Evolutionary conservation across 2,888 invertebrate genomes (phyloP).

Genomic region (Hirtodrosophila cameraria): DNA sequence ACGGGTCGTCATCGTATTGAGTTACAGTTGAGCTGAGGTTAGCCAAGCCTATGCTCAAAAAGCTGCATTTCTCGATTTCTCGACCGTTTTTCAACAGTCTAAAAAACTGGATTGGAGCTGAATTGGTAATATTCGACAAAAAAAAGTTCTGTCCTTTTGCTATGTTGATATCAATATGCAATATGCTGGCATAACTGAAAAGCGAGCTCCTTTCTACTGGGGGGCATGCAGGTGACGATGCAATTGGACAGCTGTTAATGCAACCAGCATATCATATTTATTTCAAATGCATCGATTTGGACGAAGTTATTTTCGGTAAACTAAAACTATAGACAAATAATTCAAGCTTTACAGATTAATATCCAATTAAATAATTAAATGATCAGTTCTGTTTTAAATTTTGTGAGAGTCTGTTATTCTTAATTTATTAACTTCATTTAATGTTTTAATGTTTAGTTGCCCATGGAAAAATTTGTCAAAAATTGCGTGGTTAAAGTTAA

Average conservation of each 20-base stretch:
- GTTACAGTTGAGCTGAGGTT: slow-evolving; percentile 47
- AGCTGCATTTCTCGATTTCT: slow-evolving; percentile 33
- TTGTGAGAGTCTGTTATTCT: too few relatives aligned
- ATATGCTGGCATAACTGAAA: slow-evolving; percentile 41
- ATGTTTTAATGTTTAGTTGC: too few relatives aligned
- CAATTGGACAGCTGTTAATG: slow-evolving; percentile 25
- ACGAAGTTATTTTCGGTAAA: slow-evolving; percentile 2
- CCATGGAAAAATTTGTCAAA: too few relatives aligned
- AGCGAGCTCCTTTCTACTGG: slow-evolving; percentile 30
- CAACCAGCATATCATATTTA: slow-evolving; percentile 43
- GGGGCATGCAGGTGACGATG: slow-evolving; percentile 37
- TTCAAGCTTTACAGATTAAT: too few relatives aligned
- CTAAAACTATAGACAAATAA: too few relatives aligned
- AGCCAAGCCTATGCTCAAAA: slow-evolving; percentile 21
- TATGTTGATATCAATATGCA: slow-evolving; percentile 21
- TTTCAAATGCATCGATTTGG: slow-evolving; percentile 9
- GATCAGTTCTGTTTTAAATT: too few relatives aligned
- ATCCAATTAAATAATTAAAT: too few relatives aligned
- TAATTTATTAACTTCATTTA: too few relatives aligned
- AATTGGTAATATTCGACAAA: slow-evolving; percentile 10
- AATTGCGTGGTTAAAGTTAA: too few relatives aligned
- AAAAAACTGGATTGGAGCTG: slow-evolving; percentile 21
- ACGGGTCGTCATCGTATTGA: slow-evolving; percentile 58
- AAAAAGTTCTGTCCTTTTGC: slow-evolving; percentile 27
- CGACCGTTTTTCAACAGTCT: slow-evolving; percentile 1